Evolutionary conservation across 1,140 invertebrate genomes (phyloP), one percentile per base, ranked within the genome.

Genomic region (Drosophila lini): DNA sequence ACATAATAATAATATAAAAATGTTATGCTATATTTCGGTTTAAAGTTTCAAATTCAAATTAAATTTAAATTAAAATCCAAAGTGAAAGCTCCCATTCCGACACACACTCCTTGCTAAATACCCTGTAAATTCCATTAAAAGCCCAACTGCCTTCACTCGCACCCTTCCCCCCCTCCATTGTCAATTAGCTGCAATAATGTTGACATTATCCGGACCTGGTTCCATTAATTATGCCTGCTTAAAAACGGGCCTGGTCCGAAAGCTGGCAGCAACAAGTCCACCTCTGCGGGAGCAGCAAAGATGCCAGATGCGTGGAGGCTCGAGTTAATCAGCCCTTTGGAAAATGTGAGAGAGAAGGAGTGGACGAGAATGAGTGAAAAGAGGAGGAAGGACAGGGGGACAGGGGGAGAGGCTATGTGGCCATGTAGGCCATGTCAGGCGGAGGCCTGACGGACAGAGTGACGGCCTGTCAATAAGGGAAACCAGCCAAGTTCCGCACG

Each of bases 131-230:
- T 15, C 10, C 60, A 65, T 69, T 67, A 41, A 67, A 31, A 44
- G n/a, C 45, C 45, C 15, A 13, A 34, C 19, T 15, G 32, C 32
- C 50, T 28, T 55, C 32, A 16, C 36, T 40, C 16, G n/a, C 16
- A 31, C 16, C 47, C 47, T 69, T 32, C 38, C 38, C 73, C 48
- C 25, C 38, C 45, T 64, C n/a, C 44, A 41, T 48, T 76, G 48
- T 28, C 53, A 76, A 76, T 76, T 76, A 67, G 74, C 74, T 58
- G 71, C 71, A 45, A 76, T 76, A 75, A 64, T 64, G 71, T 75
- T 75, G 71, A 65, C 59, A 75, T 75, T 65, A 75, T 57, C 73
- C 73, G 40, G 44, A 28, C 16, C 41, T 22, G 50, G 41, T 44
- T 41, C 52, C 71, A 64, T 75, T 75, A 75, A 65, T 58, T 65